These are phyloP conservation scores for Coregonus sp. DNA, from an alignment of 2,797 vertebrate species.

Conservation along the genomic window DNA sequence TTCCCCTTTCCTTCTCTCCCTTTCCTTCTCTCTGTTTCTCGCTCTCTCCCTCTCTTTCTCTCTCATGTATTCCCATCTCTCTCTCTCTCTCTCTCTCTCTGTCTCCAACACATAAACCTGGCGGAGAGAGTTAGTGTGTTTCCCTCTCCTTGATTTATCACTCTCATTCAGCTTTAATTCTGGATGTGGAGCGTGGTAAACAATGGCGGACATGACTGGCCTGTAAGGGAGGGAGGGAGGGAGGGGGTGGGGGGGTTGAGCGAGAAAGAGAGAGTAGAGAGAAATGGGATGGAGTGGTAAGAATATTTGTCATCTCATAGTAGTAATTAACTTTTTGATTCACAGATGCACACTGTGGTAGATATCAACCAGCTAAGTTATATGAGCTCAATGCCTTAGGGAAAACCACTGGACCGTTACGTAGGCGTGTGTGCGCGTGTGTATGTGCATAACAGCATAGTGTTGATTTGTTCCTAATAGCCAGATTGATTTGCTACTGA, in stretches of 20 bases:
- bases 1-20: constrained; percentile 41
- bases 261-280: constrained; percentile 16
- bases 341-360: constrained; percentile 51
- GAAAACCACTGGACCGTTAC: constrained; percentile 38
- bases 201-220: constrained; percentile 78
- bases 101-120: constrained; percentile 72
- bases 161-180: constrained; percentile 82
- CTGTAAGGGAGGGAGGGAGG: constrained; percentile 49
- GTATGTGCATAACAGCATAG: background rate
- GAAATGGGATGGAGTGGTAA: constrained; percentile 42
- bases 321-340: constrained; percentile 70
- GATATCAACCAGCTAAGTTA: constrained; percentile 58
- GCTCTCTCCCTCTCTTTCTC: constrained; percentile 48
- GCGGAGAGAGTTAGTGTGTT: constrained; percentile 68
- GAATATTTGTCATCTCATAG: constrained; percentile 51
- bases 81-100: constrained; percentile 62
- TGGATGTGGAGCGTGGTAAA: constrained; percentile 68
- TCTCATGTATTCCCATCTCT: constrained; percentile 48
- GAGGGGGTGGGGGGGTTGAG: constrained; percentile 5
- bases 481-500: constrained; percentile 52
- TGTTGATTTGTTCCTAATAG: constrained; percentile 43
- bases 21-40: constrained; percentile 48
- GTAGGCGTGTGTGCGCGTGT: no score
- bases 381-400: constrained; percentile 42
- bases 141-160: constrained; percentile 74